Evolutionary conservation across 1,140 invertebrate genomes (phyloP).

Genomic region (Amphibalanus amphitrite): DNA sequence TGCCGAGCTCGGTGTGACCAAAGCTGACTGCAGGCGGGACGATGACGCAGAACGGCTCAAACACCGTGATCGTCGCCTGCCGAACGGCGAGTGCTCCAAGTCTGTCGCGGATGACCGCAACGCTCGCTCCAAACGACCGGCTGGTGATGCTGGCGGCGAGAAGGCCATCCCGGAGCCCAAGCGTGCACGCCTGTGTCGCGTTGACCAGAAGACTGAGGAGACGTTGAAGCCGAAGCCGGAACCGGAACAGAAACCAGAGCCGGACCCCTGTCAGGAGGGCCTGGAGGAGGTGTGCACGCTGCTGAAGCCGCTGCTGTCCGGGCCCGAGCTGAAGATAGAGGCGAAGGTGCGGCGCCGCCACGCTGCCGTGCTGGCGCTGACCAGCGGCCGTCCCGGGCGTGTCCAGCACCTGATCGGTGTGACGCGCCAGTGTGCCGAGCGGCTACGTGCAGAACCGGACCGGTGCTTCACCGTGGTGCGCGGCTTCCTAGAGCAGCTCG

Average conservation of each 20-base stretch:
- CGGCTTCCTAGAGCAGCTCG: not conserved
- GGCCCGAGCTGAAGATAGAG: not conserved
- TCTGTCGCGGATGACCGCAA: not conserved
- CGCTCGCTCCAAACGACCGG: not conserved
- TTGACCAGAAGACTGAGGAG: too few species aligned
- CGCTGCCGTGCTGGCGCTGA: not conserved
- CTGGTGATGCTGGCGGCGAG: too few species aligned
- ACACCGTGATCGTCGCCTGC: not conserved
- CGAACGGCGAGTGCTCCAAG: not conserved
- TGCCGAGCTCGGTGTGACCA: too few species aligned
- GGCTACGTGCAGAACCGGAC: not conserved
- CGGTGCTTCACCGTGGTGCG: constrained; percentile 1
- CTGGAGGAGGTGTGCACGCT: not conserved
- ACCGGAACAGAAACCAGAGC: too few species aligned
- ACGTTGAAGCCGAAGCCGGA: too few species aligned
- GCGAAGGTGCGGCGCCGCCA: not conserved
- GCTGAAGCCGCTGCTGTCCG: not conserved
- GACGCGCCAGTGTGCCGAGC: not conserved
- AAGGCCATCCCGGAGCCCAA: not conserved
- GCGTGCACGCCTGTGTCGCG: too few species aligned
- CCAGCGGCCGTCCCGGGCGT: not conserved
- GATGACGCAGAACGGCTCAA: too few species aligned
- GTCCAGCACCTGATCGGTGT: not conserved
- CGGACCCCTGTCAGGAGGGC: not conserved
- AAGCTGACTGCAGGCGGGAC: too few species aligned